phyloP scores from a whole-genome alignment of 2,113 vertebrate species.

The Forbesichthys papilliferus region DNA sequence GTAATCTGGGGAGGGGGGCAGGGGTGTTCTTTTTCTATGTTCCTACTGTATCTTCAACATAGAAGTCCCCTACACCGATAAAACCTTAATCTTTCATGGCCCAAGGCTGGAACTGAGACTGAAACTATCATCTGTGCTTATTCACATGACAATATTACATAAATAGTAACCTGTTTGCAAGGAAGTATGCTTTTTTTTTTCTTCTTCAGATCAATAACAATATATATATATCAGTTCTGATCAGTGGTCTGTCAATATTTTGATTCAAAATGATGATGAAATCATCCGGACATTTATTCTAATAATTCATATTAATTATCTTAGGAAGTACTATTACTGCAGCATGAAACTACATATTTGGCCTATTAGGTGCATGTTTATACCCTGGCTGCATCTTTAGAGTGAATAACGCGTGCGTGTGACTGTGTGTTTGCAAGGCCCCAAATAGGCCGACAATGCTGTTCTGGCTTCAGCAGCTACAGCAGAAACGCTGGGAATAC shows the following conservation, averaged over 20 bases:
- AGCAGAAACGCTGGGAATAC: constrained; percentile 97
- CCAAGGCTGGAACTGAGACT: constrained; percentile 67
- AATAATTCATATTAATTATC: too few species aligned
- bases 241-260: background rate
- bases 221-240: background rate
- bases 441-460: constrained; percentile 89
- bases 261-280: too few species aligned
- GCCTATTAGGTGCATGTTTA: background rate
- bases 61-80: constrained; percentile 6
- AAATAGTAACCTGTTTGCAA: background rate
- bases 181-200: too few species aligned
- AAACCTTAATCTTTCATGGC: constrained; percentile 18
- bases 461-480: constrained; percentile 94
- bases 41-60: too few species aligned
- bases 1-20: too few species aligned
- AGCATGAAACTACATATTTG: too few species aligned
- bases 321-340: too few species aligned
- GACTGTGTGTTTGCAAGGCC: constrained; percentile 72
- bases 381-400: background rate
- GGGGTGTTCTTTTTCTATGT: too few species aligned
- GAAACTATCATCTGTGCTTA: constrained; percentile 57
- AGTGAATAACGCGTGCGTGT: background rate
- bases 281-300: too few species aligned
- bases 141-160: constrained; percentile 41
- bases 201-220: too few species aligned